phyloP scores from a whole-genome alignment of 2,797 vertebrate genomes.

The Kryptolebias ocellatus region DNA sequence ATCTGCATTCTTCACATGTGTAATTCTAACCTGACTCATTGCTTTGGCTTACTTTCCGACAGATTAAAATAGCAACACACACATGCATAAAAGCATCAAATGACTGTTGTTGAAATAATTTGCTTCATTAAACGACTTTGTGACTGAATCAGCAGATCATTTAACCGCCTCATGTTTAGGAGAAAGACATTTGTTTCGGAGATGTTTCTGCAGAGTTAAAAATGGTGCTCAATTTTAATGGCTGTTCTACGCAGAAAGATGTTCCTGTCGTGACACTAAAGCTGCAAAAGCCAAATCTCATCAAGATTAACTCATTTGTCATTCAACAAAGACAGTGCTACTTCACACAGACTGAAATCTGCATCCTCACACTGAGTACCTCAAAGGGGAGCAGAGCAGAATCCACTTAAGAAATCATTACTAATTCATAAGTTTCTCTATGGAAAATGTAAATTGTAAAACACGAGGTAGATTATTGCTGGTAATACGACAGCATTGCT shows the following conservation, averaged over 20 bases:
- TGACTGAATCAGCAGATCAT: constrained; percentile 33
- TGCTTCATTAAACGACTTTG: constrained; percentile 47
- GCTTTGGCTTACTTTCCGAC: constrained; percentile 17
- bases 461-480: constrained; percentile 37
- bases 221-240: constrained; percentile 28
- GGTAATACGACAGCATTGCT: background rate
- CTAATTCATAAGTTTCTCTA: constrained; percentile 67
- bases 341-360: constrained; percentile 56
- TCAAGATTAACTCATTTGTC: constrained; percentile 63
- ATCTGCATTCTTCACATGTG: background rate
- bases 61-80: constrained; percentile 9
- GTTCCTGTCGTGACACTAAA: constrained; percentile 18
- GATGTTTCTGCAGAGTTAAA: constrained; percentile 15
- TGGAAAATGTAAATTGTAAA: constrained; percentile 58
- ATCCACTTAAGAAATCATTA: constrained; percentile 74
- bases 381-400: constrained; percentile 66
- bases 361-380: constrained; percentile 61
- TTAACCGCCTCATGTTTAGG: constrained; percentile 19
- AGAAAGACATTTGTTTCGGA: constrained; percentile 3
- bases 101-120: constrained; percentile 28
- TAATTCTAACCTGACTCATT: constrained; percentile 11
- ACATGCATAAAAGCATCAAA: constrained; percentile 10
- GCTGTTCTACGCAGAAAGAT: constrained; percentile 29
- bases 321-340: constrained; percentile 49
- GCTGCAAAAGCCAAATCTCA: constrained; percentile 39